Evolutionary conservation across 2,797 vertebrate genomes (phyloP).

Genomic region (Arctocebus calabarensis): DNA sequence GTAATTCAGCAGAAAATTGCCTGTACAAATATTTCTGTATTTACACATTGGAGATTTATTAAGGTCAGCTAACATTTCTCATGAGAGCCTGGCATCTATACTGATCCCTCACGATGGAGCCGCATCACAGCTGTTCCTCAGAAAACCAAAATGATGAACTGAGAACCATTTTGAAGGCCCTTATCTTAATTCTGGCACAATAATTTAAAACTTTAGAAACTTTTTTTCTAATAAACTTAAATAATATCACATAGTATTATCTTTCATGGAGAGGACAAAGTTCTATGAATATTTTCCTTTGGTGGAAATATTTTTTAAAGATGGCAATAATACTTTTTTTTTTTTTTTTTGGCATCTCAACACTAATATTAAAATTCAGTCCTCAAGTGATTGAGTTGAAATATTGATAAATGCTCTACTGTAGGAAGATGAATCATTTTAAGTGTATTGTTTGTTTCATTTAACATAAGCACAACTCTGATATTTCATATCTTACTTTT

Average conservation of each 20-base stretch:
- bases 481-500: background rate
- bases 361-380: constrained; percentile 11
- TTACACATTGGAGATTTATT: constrained; percentile 72
- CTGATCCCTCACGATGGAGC: constrained; percentile 68
- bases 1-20: constrained; percentile 72
- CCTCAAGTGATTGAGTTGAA: background rate
- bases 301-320: background rate
- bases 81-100: constrained; percentile 52
- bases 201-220: constrained; percentile 49
- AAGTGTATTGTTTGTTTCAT: background rate
- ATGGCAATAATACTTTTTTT: background rate
- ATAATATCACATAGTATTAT: constrained; percentile 26
- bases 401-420: background rate
- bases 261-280: background rate
- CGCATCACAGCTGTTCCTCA: constrained; percentile 27
- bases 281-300: constrained; percentile 36
- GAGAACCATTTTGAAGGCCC: constrained; percentile 21
- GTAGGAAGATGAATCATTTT: background rate
- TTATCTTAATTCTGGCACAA: constrained; percentile 60
- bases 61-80: constrained; percentile 70
- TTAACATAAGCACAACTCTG: constrained; percentile 10
- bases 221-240: background rate
- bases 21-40: constrained; percentile 68
- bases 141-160: constrained; percentile 57
- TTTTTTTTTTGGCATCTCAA: constrained; percentile 13